Conservation (phyloP, 1,140 invertebrate genomes). For the Gonioctena quinquepunctata region DNA sequence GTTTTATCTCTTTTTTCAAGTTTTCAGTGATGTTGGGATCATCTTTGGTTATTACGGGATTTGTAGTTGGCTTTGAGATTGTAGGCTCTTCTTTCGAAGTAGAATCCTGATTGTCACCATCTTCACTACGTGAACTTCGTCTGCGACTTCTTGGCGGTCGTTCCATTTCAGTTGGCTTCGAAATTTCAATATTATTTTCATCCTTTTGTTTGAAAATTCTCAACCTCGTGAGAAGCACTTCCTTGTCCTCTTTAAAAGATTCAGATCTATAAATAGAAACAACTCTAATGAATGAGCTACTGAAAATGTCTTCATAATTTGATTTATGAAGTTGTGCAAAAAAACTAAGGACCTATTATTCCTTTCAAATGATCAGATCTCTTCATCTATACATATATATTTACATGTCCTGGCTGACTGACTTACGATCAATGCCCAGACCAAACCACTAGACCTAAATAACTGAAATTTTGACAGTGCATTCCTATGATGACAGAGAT, state of each 20-base stretch:
- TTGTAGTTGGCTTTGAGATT: background rate
- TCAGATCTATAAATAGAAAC: conserved; percentile 80
- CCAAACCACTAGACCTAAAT: no score
- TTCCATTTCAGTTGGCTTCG: conserved; percentile 3
- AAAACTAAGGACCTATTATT: no score
- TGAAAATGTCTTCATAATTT: no score
- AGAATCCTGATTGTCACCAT: conserved; percentile 18
- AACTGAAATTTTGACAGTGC: no score
- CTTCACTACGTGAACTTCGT: conserved; percentile 32
- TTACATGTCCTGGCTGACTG: no score
- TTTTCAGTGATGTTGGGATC: background rate
- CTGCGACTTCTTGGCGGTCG: conserved; percentile 20
- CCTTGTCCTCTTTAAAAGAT: conserved; percentile 70
- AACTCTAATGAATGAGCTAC: no score
- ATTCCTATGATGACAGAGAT: no score
- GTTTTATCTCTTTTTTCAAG: background rate
- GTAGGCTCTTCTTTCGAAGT: background rate
- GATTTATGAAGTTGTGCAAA: no score
- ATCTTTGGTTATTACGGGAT: background rate
- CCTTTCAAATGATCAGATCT: no score
- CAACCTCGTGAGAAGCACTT: conserved; percentile 49
- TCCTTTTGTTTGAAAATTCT: conserved; percentile 49
- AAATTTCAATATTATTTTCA: conserved; percentile 15
- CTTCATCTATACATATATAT: no score
- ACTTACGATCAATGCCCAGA: no score